Evolutionary conservation across 2,797 vertebrate species (phyloP).

Genomic region (Falco peregrinus): DNA sequence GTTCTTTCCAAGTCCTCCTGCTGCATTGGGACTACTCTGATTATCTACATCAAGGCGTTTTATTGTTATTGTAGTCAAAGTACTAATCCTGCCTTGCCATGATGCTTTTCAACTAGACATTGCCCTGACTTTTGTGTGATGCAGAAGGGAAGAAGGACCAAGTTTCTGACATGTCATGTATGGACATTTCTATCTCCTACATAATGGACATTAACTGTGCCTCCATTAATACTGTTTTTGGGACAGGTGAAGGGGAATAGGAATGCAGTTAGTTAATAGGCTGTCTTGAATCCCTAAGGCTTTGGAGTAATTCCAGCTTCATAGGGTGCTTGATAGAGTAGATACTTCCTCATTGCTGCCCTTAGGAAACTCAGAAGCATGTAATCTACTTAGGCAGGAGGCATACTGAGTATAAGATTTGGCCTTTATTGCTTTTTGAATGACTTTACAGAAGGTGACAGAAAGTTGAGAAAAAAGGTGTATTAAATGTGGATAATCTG

Average conservation of each 20-base stretch:
- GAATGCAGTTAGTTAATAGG: not conserved
- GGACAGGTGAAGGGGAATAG: not conserved
- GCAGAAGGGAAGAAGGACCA: not conserved
- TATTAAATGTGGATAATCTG: not conserved
- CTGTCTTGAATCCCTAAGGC: not conserved
- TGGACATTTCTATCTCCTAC: not conserved
- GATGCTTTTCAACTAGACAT: not conserved
- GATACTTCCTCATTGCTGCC: conserved; percentile 23
- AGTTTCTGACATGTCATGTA: not conserved
- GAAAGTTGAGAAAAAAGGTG: not conserved
- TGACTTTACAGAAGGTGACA: not conserved
- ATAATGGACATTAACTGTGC: not conserved
- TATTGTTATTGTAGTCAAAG: not conserved
- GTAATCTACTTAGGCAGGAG: conserved; percentile 20
- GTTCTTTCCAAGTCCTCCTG: not conserved
- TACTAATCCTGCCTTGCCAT: not conserved
- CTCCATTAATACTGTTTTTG: not conserved
- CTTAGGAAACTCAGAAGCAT: not conserved
- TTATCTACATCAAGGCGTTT: fast-evolving
- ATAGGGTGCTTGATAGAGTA: not conserved
- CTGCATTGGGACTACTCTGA: not conserved
- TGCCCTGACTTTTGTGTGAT: not conserved
- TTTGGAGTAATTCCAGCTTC: conserved; percentile 33
- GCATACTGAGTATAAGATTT: not conserved
- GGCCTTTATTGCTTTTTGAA: not conserved